phyloP scores from a whole-genome alignment of 2,113 vertebrate genomes.

The Ibidorhyncha struthersii region DNA sequence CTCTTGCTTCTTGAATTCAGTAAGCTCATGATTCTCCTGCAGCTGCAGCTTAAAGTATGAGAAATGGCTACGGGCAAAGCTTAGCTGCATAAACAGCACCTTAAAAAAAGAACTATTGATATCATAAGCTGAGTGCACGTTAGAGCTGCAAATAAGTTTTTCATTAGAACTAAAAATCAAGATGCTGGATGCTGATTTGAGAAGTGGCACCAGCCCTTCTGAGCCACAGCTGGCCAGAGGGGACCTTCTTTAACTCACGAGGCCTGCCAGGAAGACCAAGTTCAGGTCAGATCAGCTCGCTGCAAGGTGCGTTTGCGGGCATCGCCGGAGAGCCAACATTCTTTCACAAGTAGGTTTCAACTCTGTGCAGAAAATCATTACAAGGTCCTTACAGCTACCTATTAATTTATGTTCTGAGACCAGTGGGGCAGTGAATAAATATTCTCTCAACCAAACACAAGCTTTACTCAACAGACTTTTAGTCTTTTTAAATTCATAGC shows the following conservation, averaged over 20 bases:
- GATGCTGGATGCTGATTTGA: not conserved
- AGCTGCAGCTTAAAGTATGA: not conserved
- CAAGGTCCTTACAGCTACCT: not conserved
- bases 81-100: not conserved
- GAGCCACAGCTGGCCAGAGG: not conserved
- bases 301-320: accelerated
- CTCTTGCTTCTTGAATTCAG: not conserved
- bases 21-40: not conserved
- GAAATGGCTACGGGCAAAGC: not conserved
- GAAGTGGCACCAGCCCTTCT: not conserved
- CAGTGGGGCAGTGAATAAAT: not conserved
- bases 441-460: not conserved
- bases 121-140: not conserved
- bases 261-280: not conserved
- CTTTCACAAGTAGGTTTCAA: not conserved
- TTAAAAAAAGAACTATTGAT: not conserved
- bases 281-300: not conserved
- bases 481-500: not conserved
- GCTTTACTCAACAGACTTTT: not conserved
- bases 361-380: not conserved
- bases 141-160: not conserved
- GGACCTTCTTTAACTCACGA: not conserved
- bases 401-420: not conserved
- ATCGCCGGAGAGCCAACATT: accelerated
- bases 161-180: not conserved